A percentile compares a stretch with the other conserved stretches of the same genome.
Evolutionary conservation across 2,888 invertebrate species (phyloP).

Genomic region (Himalopsyche japonica): DNA sequence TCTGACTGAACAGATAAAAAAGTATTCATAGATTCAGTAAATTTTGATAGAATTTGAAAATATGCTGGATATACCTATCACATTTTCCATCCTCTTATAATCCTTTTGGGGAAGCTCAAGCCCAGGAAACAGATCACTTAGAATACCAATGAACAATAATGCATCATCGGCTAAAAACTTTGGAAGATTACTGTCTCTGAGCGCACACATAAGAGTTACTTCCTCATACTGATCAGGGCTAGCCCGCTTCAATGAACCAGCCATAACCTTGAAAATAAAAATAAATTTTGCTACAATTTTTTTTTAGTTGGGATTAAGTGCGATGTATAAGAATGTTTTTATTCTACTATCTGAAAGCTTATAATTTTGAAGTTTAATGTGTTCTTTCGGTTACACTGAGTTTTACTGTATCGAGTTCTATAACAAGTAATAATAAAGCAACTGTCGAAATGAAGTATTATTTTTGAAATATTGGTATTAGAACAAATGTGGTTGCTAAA

Average conservation of each 20-base stretch:
- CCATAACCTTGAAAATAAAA: slow-evolving; percentile 68
- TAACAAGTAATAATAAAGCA: no score
- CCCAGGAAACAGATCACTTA: slow-evolving; percentile 89
- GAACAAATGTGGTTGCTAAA: no score
- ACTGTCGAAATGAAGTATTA: no score
- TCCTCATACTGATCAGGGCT: slow-evolving; percentile 85
- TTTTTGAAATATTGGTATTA: no score
- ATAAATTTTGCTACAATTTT: no score
- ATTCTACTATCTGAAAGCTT: neutral
- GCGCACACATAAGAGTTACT: slow-evolving; percentile 79
- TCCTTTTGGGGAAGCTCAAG: slow-evolving; percentile 77
- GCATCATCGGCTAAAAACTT: slow-evolving; percentile 88
- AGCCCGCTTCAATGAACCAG: slow-evolving; percentile 83
- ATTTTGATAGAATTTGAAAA: no score
- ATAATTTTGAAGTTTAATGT: no score
- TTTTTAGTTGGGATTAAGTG: neutral
- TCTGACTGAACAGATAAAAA: no score
- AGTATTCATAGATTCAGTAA: no score
- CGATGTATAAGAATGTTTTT: neutral
- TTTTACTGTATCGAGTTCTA: no score
- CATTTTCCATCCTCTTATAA: slow-evolving; percentile 74
- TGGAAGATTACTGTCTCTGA: slow-evolving; percentile 87
- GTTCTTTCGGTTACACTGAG: no score
- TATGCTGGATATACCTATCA: slow-evolving; percentile 52
- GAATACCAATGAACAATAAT: slow-evolving; percentile 80